Base-by-base conservation (phyloP, 2,797 vertebrate genomes). In the Discoglossus pictus region DNA sequence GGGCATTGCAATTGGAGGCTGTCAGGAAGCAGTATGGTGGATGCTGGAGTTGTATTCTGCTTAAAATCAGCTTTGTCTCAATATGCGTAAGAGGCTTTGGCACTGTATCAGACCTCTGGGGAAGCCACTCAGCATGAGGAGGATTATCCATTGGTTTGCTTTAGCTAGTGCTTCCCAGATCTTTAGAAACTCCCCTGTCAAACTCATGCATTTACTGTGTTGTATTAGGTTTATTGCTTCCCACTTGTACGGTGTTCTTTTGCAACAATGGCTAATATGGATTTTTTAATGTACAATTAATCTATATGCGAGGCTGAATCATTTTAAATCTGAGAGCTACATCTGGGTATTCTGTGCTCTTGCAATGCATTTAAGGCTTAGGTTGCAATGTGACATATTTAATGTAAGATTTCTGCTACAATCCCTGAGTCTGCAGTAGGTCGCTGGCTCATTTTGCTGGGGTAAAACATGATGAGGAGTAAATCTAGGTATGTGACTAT, bases 51-150 rank as follows among this genome's bases (percentile, higher is more conserved):
- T 84, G 87, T 80, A 82, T 88, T 87, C 75, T 77, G 77, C 80
- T 79, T 76, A 79, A 85, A 87, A 85, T 80, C 81, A 82, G 81
- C 86, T 89, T 90, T 90, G 89, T 91, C 87, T 91, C 85, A 85
- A 76, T 83, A 74, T 81, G 80, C 65, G 73, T 82, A 80, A 82
- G 84, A 85, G 79, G 86, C 80, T 87, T 90, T 86, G 84, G 85
- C 83, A 81, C 81, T 75, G 82, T 82, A 84, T 89, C 86, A 88
- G 87, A 87, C 82, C 84, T 89, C 76, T 86, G 82, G 84, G 88
- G 84, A 90, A 88, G 79, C 82, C 80, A 75, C 83, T 76, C 89
- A 88, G 88, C 81, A 35, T 87, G 89, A 80, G 75, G 75, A 82
- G 79, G 87, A 89, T 89, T 88, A 85, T 73, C 77, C 71, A 70